A percentile compares a stretch with the other conserved stretches of the same genome.
Conservation (phyloP, 2,888 invertebrate genomes). For the Mesoligia furuncula region DNA sequence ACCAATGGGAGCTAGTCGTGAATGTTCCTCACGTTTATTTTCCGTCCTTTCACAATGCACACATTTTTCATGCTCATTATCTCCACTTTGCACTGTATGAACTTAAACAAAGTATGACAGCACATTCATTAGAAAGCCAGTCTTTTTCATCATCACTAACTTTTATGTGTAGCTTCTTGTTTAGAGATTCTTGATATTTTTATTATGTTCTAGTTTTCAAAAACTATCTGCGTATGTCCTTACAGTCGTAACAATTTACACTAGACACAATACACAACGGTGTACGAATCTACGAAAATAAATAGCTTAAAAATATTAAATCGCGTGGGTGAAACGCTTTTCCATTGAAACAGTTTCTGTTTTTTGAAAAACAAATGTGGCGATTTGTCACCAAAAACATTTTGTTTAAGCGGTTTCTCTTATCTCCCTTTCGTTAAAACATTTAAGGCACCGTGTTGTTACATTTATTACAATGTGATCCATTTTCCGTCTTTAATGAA, state of each 20-base stretch:
- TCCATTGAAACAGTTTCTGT: constrained; percentile 21
- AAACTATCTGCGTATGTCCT: background rate
- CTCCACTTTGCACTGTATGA: constrained; percentile 53
- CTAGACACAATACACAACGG: constrained; percentile 14
- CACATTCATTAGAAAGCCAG: constrained; percentile 49
- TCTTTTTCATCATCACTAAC: constrained; percentile 30
- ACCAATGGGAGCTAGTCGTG: constrained; percentile 4
- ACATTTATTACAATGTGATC: constrained; percentile 36
- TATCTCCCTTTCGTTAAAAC: constrained; percentile 27
- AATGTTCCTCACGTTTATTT: constrained; percentile 35
- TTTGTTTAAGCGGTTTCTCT: constrained; percentile 23
- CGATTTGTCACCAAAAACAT: constrained; percentile 34
- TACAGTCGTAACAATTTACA: constrained; percentile 5
- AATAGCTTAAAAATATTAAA: constrained; percentile 35
- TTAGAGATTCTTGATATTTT: constrained; percentile 27
- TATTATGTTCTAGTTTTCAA: constrained; percentile 7
- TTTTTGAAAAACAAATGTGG: constrained; percentile 38
- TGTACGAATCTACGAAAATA: constrained; percentile 21
- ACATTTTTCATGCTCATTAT: constrained; percentile 58
- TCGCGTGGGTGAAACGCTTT: constrained; percentile 30
- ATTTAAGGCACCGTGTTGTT: constrained; percentile 25
- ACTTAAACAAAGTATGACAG: constrained; percentile 49
- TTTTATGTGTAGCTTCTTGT: constrained; percentile 17
- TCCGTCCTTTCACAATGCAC: constrained; percentile 30
- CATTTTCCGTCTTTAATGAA: constrained; percentile 63